Evolutionary conservation across 2,888 invertebrate genomes (phyloP), one percentile per base, ranked within the genome.

Genomic region (Clostera curtula): DNA sequence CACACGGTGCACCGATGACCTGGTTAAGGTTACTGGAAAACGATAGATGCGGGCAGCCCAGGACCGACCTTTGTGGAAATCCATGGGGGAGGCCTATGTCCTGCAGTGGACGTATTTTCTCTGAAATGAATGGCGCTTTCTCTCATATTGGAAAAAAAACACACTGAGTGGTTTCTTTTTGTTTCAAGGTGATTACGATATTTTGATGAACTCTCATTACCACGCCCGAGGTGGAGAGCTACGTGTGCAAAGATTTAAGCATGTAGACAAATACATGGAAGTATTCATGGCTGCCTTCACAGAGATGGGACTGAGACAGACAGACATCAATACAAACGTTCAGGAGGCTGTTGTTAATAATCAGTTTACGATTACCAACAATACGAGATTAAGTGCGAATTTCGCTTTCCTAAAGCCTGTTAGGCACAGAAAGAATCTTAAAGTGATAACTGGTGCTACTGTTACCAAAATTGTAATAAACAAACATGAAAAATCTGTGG

Each of bases 211-310:
- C 56, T 72, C 77, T 4, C 63, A 68, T 36, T 75, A 74, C 54
- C 84, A 84, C 49, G 61, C 82, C 3, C 72, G 80, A 11, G 80
- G 79, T 1, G 84, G 84, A 16, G 80, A 83, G 40, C 59, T 84
- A 65, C 79, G 68, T 33, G 63, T 83, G 10, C 76, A 83, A 44
- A 65, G 72, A 33, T 79, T 83, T 39, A 82, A 83, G 39, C 52
- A 82, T 40, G 52, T 59, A 2, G 84, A 84, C 49, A 60, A 66
- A 9, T 67, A 70, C 38, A 70, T 79, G 37, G 83, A 82, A 46
- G 49, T 71, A 12, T 76, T 84, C 36, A 54, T 70, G 2, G 56
- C 62, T 2, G 83, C 70, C 2, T 83, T 83, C 40, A 38, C 59
- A 2, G 83, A 83, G 44, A 69, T 84, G 70, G 84, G 84, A 17